These are phyloP conservation scores for Melanotaenia duboulayi DNA, from an alignment of 2,113 vertebrate species.

Conservation along the genomic window DNA sequence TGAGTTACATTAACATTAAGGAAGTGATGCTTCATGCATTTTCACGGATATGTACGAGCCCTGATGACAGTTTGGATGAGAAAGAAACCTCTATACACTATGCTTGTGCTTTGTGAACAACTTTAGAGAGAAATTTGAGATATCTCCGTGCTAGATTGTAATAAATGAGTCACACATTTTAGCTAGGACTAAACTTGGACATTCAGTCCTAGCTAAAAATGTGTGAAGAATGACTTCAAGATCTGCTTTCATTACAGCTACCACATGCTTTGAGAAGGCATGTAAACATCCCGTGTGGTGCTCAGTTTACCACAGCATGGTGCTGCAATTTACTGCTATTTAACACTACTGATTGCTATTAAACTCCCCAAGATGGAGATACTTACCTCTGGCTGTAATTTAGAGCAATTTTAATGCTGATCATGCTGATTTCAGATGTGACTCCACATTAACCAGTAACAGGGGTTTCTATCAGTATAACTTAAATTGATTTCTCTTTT, in stretches of 20 bases:
- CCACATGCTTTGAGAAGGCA: constrained; percentile 5
- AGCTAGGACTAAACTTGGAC: neutral
- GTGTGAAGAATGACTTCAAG: neutral
- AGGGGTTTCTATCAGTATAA: constrained; percentile 13
- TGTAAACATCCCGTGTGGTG: constrained; percentile 12
- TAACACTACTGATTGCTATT: constrained; percentile 30
- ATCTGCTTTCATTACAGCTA: constrained; percentile 23
- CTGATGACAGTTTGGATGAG: constrained; percentile 5
- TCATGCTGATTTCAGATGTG: constrained; percentile 20
- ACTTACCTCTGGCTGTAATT: constrained; percentile 42
- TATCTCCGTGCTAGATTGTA: constrained; percentile 30
- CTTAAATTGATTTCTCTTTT: constrained; percentile 10
- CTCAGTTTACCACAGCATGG: constrained; percentile 14
- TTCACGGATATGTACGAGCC: neutral
- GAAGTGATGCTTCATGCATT: constrained; percentile 3
- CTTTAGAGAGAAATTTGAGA: constrained; percentile 18
- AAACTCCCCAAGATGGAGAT: constrained; percentile 45
- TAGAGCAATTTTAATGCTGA: constrained; percentile 16
- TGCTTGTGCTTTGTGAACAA: constrained; percentile 7
- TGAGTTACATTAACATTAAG: neutral
- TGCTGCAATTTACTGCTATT: constrained; percentile 25
- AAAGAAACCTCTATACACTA: neutral
- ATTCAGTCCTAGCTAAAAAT: constrained; percentile 5
- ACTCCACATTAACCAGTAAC: neutral
- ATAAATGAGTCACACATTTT: constrained; percentile 33